Percentiles rank a stretch among this genome's conserved stretches.
Evolutionary conservation across 2,888 invertebrate species (phyloP).

Genomic region (Mylabris sibirica): DNA sequence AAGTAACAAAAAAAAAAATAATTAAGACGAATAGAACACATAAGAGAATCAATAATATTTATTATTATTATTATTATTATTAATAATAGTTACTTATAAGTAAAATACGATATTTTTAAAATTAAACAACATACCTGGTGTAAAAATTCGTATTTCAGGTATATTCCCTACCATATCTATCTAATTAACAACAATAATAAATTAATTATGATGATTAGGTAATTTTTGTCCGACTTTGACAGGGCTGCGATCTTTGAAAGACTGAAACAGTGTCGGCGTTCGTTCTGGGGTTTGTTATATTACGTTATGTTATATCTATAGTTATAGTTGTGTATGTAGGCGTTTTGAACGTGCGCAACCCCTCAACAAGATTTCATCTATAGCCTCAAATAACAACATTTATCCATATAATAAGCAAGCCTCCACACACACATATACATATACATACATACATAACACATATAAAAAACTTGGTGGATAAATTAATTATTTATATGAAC

Average conservation of each 20-base stretch:
- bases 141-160: slow-evolving; percentile 21
- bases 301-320: slow-evolving; percentile 21
- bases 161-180: slow-evolving; percentile 10
- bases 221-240: not conserved
- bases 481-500: not conserved
- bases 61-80: not conserved
- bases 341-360: slow-evolving; percentile 49
- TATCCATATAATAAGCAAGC: not conserved
- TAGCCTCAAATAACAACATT: not conserved
- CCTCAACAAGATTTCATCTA: slow-evolving; percentile 22
- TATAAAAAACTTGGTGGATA: not conserved
- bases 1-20: not conserved
- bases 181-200: not conserved
- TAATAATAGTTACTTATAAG: too few species aligned
- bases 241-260: slow-evolving; percentile 21
- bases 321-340: slow-evolving; percentile 45
- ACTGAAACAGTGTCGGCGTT: slow-evolving; percentile 39
- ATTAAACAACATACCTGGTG: slow-evolving; percentile 21
- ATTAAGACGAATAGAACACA: not conserved
- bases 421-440: slow-evolving; percentile 11
- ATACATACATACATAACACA: too few species aligned
- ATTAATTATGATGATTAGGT: not conserved
- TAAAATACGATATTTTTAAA: not conserved
- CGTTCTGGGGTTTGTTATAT: slow-evolving; percentile 48
- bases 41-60: not conserved